Base-by-base conservation (phyloP, 2,797 vertebrate genomes). In the Rachycentron canadum region DNA sequence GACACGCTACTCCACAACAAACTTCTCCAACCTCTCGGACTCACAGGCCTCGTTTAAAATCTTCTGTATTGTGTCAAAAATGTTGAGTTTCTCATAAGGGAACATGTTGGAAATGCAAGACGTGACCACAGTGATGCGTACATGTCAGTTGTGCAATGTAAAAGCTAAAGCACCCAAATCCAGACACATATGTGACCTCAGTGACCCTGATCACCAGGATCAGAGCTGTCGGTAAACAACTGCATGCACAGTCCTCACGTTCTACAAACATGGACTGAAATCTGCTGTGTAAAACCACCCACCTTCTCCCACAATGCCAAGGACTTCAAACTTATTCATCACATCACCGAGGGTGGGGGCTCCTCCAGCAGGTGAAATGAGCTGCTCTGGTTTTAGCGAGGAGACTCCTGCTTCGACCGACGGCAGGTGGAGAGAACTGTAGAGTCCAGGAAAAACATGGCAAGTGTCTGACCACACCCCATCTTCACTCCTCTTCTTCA, bases 261-360 rank as follows among this genome's bases (percentile, higher is more conserved):
- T 81, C 34, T 17, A 49, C 49, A 69, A 77, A 61, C 47, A 77
- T 38, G 40, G 67, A 74, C 25, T 70, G 53, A 61, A 72, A 81
- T 40, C 25, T 57, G 66, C 56, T 30, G 69, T 57, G 63, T 76
- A 56, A 85, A 80, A 56, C 4, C 78, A 95, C 98, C 95, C 95
- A 99, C 98, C 98, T 98, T 99, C 98, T 96, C 98, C 98, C 93
- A 99, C 98, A 97, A 99, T 98, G 95, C 98, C 98, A 98, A 99
- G 98, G 96, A 99, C 98, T 96, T 99, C 98, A 99, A 99, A 99
- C 97, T 99, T 99, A 99, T 99, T 99, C 98, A 99, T 99, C 97
- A 99, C 98, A 99, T 99, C 97, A 99, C 98, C 96, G 93, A 97
- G 96, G 93, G 96, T 26, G 95, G 95, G 96, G 95, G 95, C 96